Evolutionary conservation across 2,797 vertebrate species (phyloP), one percentile per base, ranked within the genome.

Genomic region (Ambastaia sidthimunki): DNA sequence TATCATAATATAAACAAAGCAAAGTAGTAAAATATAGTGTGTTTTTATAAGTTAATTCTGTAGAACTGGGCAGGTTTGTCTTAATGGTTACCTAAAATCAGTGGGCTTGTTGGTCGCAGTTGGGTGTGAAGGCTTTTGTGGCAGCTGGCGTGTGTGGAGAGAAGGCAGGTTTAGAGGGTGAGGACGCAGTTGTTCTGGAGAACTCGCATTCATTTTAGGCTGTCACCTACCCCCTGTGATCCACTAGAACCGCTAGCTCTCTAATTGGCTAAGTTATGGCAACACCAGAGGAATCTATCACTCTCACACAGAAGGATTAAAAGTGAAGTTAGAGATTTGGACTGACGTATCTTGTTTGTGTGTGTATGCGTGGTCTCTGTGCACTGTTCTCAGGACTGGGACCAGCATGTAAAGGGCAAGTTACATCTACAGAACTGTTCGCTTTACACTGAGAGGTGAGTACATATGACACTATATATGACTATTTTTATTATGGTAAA

Each of bases 351-450:
- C 81, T 84, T 76, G 70, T 68, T 55, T 83, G 41, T 83, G 50
- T 86, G 78, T 84, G 66, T 85, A 12, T 80, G 16, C 85, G 80
- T 80, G 71, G 31, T 71, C 18, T 85, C 47, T 82, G 63, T 80
- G 21, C 37, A 23, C 12, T 57, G 71, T 86, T 88, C 89, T 15
- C 86, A 99, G 98, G 98, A 99, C 91, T 99, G 98, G 98, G 96
- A 99, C 92, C 96, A 98, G 89, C 98, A 99, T 4, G 90, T 97
- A 86, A 98, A 98, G 83, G 97, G 98, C 89, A 97, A 96, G 88
- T 93, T 98, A 80, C 98, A 99, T 48, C 91, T 98, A 84, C 97
- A 99, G 92, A 99, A 98, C 91, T 94, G 94, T 85, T 93, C 94
- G 80, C 88, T 94, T 89, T 97, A 96, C 91, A 90, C 90, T 16